Evolutionary conservation across 2,797 vertebrate genomes (phyloP).

Genomic region (Mus spretus): DNA sequence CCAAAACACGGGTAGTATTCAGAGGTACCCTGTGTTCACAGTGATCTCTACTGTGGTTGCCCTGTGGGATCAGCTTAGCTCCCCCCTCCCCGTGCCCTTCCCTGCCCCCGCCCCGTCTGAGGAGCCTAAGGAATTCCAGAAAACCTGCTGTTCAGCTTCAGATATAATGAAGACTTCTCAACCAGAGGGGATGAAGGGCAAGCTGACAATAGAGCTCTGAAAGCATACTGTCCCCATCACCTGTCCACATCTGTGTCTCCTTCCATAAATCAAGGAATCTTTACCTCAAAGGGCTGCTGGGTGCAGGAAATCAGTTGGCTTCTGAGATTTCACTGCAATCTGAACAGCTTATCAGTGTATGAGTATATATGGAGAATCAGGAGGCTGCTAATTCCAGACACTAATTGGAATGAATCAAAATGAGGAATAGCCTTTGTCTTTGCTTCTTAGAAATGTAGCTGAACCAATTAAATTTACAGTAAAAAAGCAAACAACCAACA

Average conservation of each 20-base stretch:
- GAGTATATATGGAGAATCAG: neutral
- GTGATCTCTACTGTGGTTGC: conserved; percentile 50
- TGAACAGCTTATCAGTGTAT: neutral
- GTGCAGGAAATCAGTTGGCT: neutral
- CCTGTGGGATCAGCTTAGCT: conserved; percentile 46
- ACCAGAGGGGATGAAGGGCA: neutral
- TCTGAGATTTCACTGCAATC: conserved; percentile 21
- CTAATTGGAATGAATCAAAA: neutral
- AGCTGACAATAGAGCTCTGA: neutral
- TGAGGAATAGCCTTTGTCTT: neutral
- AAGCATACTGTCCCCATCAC: neutral
- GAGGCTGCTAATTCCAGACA: neutral
- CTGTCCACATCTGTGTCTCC: conserved; percentile 29
- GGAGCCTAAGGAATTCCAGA: conserved; percentile 13
- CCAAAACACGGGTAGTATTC: conserved; percentile 71
- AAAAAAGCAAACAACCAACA: neutral
- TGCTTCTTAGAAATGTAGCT: neutral
- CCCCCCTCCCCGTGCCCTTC: neutral
- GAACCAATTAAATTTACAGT: neutral
- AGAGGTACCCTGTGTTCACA: conserved; percentile 35
- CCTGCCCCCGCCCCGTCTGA: neutral
- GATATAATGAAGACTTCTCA: conserved; percentile 19
- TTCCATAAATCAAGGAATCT: neutral
- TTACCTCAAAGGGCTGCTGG: neutral
- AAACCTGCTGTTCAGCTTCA: conserved; percentile 45